These are phyloP conservation scores for Hydrozoanthus gracilis DNA, from an alignment of 92 coral and sea anemone genomes.

Conservation along the genomic window DNA sequence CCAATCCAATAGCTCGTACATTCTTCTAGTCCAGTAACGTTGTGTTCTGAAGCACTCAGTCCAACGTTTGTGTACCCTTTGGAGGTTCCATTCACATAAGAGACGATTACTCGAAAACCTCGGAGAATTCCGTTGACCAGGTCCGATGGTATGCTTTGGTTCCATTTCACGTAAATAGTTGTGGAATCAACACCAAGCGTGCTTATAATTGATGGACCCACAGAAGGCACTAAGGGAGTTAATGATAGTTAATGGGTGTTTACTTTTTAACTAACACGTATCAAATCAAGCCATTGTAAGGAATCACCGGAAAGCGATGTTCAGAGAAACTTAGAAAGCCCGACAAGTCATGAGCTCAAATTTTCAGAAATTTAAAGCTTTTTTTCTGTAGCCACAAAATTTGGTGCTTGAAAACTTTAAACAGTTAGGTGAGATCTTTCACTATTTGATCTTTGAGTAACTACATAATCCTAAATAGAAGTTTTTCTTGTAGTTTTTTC, in stretches of 20 bases:
- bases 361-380: too few relatives aligned
- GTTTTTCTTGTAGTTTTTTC: too few relatives aligned
- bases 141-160: constrained; percentile 8
- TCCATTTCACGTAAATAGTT: constrained; percentile 17
- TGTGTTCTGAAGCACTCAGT: not conserved
- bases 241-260: not conserved
- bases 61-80: not conserved
- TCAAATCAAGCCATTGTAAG: not conserved
- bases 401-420: too few relatives aligned
- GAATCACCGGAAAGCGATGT: not conserved
- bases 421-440: too few relatives aligned
- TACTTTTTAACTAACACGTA: not conserved
- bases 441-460: too few relatives aligned
- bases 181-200: not conserved
- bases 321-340: too few relatives aligned
- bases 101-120: not conserved
- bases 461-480: too few relatives aligned
- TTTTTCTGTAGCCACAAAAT: too few relatives aligned
- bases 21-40: constrained; percentile 20
- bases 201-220: constrained; percentile 2
- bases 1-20: constrained; percentile 4
- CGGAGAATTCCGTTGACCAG: constrained; percentile 23
- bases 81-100: too few relatives aligned
- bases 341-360: too few relatives aligned
- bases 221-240: not conserved